phyloP scores from a whole-genome alignment of 1,140 invertebrate species.

The Micrasema minimum region DNA sequence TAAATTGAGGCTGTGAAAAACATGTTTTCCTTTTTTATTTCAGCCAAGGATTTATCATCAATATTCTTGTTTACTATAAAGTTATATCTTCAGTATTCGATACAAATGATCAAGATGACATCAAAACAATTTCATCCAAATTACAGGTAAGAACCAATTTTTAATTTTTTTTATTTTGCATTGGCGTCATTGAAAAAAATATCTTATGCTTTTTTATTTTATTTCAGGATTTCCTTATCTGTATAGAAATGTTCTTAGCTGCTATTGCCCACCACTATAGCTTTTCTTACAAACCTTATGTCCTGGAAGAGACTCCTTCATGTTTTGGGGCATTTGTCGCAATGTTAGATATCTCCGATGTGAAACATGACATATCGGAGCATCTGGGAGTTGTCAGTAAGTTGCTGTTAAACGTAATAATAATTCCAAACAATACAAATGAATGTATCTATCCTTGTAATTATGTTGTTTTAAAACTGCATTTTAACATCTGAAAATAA shows the following conservation, averaged over 20 bases:
- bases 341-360: constrained; percentile 96
- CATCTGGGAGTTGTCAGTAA: constrained; percentile 88
- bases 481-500: too few relatives aligned
- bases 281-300: constrained; percentile 91
- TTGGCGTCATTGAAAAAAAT: neutral
- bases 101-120: constrained; percentile 72
- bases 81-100: constrained; percentile 75
- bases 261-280: constrained; percentile 95
- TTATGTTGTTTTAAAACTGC: too few relatives aligned
- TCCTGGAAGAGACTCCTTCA: constrained; percentile 67
- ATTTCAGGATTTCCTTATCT: constrained; percentile 91
- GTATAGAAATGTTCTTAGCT: constrained; percentile 97
- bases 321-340: constrained; percentile 75
- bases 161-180: neutral
- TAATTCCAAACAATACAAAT: too few relatives aligned
- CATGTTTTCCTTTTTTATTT: too few relatives aligned
- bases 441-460: too few relatives aligned
- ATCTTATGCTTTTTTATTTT: constrained; percentile 32
- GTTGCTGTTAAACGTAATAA: too few relatives aligned
- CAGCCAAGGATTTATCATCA: constrained; percentile 92
- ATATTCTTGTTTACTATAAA: constrained; percentile 81
- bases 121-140: constrained; percentile 79
- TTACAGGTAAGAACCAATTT: constrained; percentile 74
- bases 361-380: constrained; percentile 90
- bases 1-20: too few relatives aligned